Evolutionary conservation across 2,888 invertebrate genomes (phyloP).

Genomic region (Abrostola tripartita): DNA sequence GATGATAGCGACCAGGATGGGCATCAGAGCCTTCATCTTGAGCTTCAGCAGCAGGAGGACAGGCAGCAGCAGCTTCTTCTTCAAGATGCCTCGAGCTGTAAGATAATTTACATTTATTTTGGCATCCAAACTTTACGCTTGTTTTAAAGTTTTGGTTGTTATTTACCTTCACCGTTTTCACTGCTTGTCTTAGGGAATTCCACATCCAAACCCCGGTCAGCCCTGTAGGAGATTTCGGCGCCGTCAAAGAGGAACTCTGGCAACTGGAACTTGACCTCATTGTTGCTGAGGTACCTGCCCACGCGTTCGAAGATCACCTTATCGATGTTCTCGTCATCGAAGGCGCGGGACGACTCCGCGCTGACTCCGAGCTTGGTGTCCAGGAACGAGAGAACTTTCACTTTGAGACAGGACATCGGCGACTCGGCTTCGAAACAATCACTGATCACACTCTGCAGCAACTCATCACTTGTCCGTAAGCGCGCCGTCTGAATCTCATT

Average conservation of each 20-base stretch:
- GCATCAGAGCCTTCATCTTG: conserved; percentile 95
- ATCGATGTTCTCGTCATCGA: conserved; percentile 90
- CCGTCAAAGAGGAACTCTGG: conserved; percentile 92
- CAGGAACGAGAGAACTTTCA: conserved; percentile 92
- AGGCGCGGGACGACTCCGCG: conserved; percentile 89
- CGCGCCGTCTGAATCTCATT: conserved; percentile 88
- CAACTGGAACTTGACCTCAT: conserved; percentile 92
- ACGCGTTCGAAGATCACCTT: conserved; percentile 92
- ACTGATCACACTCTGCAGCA: conserved; percentile 91
- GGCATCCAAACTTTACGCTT: not conserved
- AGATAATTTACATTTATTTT: conserved; percentile 52
- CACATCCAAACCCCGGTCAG: conserved; percentile 90
- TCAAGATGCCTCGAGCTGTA: conserved; percentile 92
- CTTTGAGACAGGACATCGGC: conserved; percentile 92
- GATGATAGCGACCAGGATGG: conserved; percentile 93
- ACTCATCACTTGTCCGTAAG: conserved; percentile 90
- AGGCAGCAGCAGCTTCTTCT: conserved; percentile 95
- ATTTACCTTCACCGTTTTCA: conserved; percentile 88
- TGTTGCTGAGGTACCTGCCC: conserved; percentile 91
- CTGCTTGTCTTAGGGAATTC: conserved; percentile 85
- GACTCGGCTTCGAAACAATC: conserved; percentile 91
- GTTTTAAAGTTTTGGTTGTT: not conserved
- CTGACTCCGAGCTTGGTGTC: conserved; percentile 91
- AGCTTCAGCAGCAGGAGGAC: conserved; percentile 93
- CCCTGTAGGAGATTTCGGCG: conserved; percentile 90